Base-by-base conservation (phyloP, 2,888 invertebrate genomes). In the Dorcus parallelipipedus region DNA sequence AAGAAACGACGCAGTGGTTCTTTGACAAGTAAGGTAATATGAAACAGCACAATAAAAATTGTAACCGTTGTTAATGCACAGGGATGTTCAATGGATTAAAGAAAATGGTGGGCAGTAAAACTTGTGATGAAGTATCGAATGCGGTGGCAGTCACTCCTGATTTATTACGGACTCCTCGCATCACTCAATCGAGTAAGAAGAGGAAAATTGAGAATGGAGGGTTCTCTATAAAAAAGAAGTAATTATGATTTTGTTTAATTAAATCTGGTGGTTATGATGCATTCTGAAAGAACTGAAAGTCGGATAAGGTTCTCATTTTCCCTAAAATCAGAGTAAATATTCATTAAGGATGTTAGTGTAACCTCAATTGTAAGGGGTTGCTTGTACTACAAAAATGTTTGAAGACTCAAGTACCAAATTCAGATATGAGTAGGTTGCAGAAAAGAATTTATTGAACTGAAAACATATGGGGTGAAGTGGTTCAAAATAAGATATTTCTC, bases 1-100 rank as follows among this genome's bases (percentile, higher is more conserved):
- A 91, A 92, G 77, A 33, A 33, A 33, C 83, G 93, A 72, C 83
- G 91, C 69, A 92, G 93, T 83, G 93, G 93, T 68, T 93, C 93
- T 67, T 82, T 93, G 65, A 93, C 92, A 79, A 85, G 93, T 91
- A 83, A 83, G 63, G 60, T 60, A 26, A 59, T 52, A 17, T 56
- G 1, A 9, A 41, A 43, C 14, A 10, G 39, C 26, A 1, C 26
- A 33, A 5, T 33, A 33, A 33, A 33, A 6, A 6, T 33, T 10
- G 6, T 10, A 38, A 6, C 20, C 2, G 7, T 38, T 26, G 26
- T 10, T 54, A n/a, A 33, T 33, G 70, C 70, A 42, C 68, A 90
- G 90, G 90, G 71, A 87, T 91, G 82, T 82, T 91, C 58, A 89
- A 83, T 73, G 91, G 91, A 3, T 78, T 91, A 26, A 86, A 86